Evolutionary conservation across 2,113 vertebrate species (phyloP), one percentile per base, ranked within the genome.

Genomic region (Mobula hypostoma): DNA sequence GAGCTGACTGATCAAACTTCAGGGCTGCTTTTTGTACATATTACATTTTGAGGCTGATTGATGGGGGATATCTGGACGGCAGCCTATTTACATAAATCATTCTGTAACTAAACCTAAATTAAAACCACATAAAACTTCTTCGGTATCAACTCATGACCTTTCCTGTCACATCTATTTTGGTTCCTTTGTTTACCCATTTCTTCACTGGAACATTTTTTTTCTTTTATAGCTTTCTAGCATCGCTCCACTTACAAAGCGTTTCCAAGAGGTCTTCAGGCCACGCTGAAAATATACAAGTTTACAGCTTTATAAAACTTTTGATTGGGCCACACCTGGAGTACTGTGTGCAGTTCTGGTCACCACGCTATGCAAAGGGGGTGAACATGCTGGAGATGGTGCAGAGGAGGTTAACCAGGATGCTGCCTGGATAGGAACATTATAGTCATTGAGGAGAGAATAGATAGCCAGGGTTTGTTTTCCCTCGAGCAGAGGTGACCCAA

Each of bases 81-180:
- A 19, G 85, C 85, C 85, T 63, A 66, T 63, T 90, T 90, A n/a
- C 85, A 90, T 90, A 68, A 90, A 90, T 66, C 85, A 66, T 90
- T 66, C 61, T 68, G 85, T 90, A 90, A 90, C 85, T 19, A 68
- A 90, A 90, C 32, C 85, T 90, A 90, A 88, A 90, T 90, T 90
- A 90, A 90, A 90, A 68, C 85, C 85, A 90, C 85, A 90, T 90
- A 90, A 90, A 90, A 90, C 85, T 68, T 48, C 85, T 90, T 68
- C 17, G 14, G 15, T 66, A 90, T 32, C 85, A 32, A 90, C 85
- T 68, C n/a, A 61, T 90, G 85, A 90, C 61, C 85, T 68, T 19
- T 32, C 29, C 85, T 66, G 85, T 66, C 85, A 68, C 29, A 7
- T 66, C 14, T 90, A 68, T 66, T 66, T 90, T 66, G 29, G 63